Evolutionary conservation across 2,888 invertebrate species (phyloP).

Genomic region (Globia sparganii): DNA sequence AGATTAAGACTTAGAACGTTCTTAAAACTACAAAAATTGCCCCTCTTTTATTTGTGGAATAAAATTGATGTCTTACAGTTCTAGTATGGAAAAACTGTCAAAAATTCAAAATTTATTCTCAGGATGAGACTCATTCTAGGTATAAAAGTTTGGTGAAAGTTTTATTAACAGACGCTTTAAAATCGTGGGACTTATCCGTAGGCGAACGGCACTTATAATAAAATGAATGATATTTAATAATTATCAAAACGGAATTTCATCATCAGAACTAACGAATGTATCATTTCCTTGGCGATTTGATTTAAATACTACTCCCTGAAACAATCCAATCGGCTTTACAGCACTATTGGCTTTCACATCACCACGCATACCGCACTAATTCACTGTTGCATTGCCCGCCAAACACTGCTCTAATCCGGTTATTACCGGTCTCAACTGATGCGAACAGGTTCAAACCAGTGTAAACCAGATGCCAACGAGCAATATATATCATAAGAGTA

Average conservation of each 20-base stretch:
- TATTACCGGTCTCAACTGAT: constrained; percentile 34
- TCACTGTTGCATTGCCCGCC: not conserved
- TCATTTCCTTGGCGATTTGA: not conserved
- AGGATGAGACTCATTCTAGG: too few species aligned
- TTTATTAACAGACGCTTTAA: not conserved
- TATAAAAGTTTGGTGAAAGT: too few species aligned
- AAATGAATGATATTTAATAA: not conserved
- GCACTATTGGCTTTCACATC: constrained; percentile 5
- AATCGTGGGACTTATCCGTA: not conserved
- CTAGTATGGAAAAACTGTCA: too few species aligned
- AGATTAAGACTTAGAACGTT: too few species aligned
- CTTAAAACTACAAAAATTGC: too few species aligned
- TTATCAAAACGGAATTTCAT: not conserved
- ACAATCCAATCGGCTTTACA: constrained; percentile 7
- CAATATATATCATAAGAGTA: constrained; percentile 1
- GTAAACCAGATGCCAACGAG: constrained; percentile 37
- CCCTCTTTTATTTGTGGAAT: too few species aligned
- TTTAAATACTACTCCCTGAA: not conserved
- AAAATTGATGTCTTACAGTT: too few species aligned
- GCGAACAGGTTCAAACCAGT: constrained; percentile 18
- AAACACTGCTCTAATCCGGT: constrained; percentile 33
- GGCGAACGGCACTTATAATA: not conserved
- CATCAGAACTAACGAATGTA: not conserved
- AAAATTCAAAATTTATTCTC: too few species aligned
- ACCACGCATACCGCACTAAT: constrained; percentile 9